Evolutionary conservation across 2,888 invertebrate genomes (phyloP).

Genomic region (Eupelmus urozonus): DNA sequence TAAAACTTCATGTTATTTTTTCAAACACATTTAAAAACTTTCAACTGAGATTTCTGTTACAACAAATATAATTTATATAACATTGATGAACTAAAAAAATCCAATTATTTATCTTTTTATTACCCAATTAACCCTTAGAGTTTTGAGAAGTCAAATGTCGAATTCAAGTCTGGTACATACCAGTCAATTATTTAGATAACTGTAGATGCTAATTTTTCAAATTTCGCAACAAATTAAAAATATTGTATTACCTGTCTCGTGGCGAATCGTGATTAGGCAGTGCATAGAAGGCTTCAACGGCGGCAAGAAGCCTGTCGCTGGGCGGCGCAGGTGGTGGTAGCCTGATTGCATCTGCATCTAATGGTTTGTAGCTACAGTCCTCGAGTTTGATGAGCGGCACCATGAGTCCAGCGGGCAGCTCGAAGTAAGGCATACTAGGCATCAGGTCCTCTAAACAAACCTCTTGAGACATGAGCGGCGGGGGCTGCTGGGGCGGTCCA

Average conservation of each 20-base stretch:
- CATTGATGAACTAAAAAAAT: no score
- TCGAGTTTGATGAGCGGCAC: conserved; percentile 96
- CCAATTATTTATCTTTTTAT: no score
- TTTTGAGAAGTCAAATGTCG: no score
- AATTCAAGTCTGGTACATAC: no score
- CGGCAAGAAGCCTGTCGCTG: conserved; percentile 93
- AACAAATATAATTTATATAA: no score
- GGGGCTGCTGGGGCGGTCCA: conserved; percentile 71
- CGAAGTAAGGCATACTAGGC: conserved; percentile 96
- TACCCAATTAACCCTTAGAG: no score
- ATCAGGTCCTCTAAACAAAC: conserved; percentile 85
- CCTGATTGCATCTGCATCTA: conserved; percentile 93
- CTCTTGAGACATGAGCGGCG: conserved; percentile 74
- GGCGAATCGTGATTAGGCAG: conserved; percentile 96
- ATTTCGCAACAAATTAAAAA: neutral
- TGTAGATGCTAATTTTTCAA: neutral
- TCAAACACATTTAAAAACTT: neutral
- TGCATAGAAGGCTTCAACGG: conserved; percentile 97
- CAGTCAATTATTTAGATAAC: no score
- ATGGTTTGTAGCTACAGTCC: conserved; percentile 91
- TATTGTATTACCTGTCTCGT: conserved; percentile 85
- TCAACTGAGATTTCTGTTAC: no score
- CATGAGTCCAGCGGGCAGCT: conserved; percentile 98
- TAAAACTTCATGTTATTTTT: no score
- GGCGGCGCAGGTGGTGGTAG: conserved; percentile 97